These are phyloP conservation scores for Scolopax rusticola DNA, from an alignment of 2,797 vertebrate genomes.

Conservation along the genomic window DNA sequence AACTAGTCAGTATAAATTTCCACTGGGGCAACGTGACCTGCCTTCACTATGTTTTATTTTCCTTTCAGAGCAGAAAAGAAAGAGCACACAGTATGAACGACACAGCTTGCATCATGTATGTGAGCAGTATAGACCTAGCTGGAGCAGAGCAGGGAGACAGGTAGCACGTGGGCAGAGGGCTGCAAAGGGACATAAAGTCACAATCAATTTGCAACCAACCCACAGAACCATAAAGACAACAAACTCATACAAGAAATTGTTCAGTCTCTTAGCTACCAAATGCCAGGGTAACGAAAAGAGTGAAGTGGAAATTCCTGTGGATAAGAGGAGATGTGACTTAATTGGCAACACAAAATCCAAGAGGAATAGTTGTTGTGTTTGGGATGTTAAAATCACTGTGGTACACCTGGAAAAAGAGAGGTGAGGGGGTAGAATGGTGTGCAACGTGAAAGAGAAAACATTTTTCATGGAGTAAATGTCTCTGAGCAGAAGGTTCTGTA, in stretches of 20 bases:
- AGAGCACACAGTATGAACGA: accelerated
- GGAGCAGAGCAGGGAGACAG: not conserved
- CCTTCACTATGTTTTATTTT: not conserved
- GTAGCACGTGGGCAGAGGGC: not conserved
- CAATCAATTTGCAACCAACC: not conserved
- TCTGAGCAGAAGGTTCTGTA: not conserved
- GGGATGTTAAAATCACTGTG: not conserved
- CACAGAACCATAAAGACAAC: not conserved
- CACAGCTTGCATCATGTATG: not conserved
- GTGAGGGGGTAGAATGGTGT: not conserved
- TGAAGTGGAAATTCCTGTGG: not conserved
- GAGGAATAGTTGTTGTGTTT: not conserved
- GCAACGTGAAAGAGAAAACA: not conserved
- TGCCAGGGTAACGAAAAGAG: not conserved
- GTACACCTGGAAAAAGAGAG: not conserved
- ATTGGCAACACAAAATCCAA: not conserved
- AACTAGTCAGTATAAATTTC: not conserved
- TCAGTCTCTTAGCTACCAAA: not conserved
- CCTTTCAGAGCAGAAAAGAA: not conserved
- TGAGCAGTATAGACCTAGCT: not conserved
- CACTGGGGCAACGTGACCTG: not conserved
- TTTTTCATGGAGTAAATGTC: not conserved
- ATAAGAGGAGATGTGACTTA: not conserved
- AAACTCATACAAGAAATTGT: not conserved
- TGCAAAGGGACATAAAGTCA: not conserved